phyloP scores from a whole-genome alignment of 1,140 invertebrate species.

The Diachasma alloeum region DNA sequence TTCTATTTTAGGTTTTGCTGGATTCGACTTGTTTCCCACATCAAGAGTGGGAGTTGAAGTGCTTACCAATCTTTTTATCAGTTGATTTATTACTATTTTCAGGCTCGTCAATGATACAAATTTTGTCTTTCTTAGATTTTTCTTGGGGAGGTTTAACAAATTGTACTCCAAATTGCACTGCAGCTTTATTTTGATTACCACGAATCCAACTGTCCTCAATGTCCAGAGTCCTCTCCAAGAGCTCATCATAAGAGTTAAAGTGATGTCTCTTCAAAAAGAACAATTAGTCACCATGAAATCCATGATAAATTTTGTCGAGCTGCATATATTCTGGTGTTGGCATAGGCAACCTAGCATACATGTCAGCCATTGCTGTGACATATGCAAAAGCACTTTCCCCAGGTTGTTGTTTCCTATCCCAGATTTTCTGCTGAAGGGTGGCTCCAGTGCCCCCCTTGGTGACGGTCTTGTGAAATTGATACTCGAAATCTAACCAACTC shows the following conservation, averaged over 20 bases:
- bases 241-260: conserved; percentile 7
- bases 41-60: too few relatives aligned
- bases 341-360: background rate
- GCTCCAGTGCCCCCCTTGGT: background rate
- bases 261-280: background rate
- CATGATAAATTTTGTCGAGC: conserved; percentile 1
- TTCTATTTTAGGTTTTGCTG: too few relatives aligned
- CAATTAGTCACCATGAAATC: background rate
- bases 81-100: too few relatives aligned
- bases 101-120: too few relatives aligned
- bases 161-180: too few relatives aligned
- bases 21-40: too few relatives aligned
- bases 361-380: background rate
- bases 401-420: background rate
- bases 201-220: too few relatives aligned
- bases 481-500: background rate
- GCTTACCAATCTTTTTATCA: too few relatives aligned
- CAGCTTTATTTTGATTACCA: too few relatives aligned
- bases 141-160: too few relatives aligned
- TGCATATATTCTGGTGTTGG: background rate
- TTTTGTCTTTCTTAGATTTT: too few relatives aligned
- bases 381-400: background rate
- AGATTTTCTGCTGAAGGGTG: background rate
- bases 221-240: too few relatives aligned
- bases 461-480: conserved; percentile 10